Conservation (phyloP, 2,113 vertebrate species). For the Macquaria ambigua region DNA sequence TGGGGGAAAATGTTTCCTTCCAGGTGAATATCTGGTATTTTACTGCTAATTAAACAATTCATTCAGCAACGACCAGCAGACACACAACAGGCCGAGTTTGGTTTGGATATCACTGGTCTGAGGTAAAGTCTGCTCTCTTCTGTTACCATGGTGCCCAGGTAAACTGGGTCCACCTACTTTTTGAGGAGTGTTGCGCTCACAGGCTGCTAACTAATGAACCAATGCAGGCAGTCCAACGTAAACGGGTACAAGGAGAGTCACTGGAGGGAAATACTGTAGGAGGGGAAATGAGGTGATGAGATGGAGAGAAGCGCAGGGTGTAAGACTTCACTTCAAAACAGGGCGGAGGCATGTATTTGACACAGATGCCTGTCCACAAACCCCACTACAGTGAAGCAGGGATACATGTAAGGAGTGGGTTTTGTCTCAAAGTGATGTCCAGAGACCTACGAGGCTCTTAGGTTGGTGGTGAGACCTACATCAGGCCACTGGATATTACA, state of each 20-base stretch:
- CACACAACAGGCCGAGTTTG: constrained; percentile 30
- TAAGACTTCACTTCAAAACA: background rate
- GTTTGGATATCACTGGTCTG: constrained; percentile 41
- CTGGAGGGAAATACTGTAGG: background rate
- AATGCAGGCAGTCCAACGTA: constrained; percentile 27
- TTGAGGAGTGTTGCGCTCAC: constrained; percentile 2
- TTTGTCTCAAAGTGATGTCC: background rate
- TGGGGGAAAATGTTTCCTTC: constrained; percentile 26
- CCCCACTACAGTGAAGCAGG: background rate
- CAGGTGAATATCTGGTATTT: constrained; percentile 22
- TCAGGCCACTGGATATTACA: background rate
- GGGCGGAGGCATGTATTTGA: background rate
- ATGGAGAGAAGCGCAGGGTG: background rate
- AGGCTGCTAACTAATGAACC: constrained; percentile 2
- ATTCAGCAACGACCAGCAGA: background rate
- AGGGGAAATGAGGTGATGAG: background rate
- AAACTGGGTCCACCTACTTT: constrained; percentile 24
- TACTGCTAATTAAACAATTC: constrained; percentile 39
- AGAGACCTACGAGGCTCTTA: background rate
- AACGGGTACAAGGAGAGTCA: background rate
- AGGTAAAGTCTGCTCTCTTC: constrained; percentile 40
- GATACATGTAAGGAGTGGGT: background rate
- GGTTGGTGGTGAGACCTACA: no score
- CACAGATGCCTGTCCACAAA: background rate
- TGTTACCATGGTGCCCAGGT: constrained; percentile 29